Conservation (phyloP, 2,797 vertebrate genomes). For the Ceryle rudis region DNA sequence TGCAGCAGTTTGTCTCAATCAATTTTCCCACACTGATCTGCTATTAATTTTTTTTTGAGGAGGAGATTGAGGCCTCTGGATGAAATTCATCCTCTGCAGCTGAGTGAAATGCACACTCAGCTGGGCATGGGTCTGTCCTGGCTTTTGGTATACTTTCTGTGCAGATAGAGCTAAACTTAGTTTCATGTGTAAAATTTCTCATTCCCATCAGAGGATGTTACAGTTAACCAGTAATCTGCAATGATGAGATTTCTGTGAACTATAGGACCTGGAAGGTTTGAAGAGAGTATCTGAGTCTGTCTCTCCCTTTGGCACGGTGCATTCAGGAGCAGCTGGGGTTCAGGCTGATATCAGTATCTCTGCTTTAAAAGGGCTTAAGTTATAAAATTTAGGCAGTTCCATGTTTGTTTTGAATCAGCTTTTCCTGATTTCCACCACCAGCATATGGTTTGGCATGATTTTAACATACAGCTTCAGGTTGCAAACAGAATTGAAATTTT, state of each 20-base stretch:
- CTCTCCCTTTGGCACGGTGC: not conserved
- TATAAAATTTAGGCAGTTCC: not conserved
- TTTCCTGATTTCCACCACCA: not conserved
- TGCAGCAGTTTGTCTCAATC: not conserved
- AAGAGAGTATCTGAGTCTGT: not conserved
- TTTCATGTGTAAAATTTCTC: not conserved
- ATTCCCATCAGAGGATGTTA: not conserved
- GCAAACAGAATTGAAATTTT: slow-evolving; percentile 52
- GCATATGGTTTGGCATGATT: not conserved
- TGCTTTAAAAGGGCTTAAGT: not conserved
- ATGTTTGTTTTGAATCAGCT: not conserved
- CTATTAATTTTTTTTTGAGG: not conserved
- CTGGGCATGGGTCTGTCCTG: not conserved
- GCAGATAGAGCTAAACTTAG: not conserved
- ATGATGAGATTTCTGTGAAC: not conserved
- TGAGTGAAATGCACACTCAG: not conserved
- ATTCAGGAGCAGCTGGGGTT: not conserved
- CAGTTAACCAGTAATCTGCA: not conserved
- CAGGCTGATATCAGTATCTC: not conserved
- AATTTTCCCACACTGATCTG: not conserved
- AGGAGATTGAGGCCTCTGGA: not conserved
- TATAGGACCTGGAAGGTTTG: not conserved
- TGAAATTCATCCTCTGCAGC: not conserved
- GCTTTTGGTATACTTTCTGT: not conserved
- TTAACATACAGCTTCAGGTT: not conserved